Evolutionary conservation across 2,888 invertebrate species (phyloP).

Genomic region (Tenthredo notha): DNA sequence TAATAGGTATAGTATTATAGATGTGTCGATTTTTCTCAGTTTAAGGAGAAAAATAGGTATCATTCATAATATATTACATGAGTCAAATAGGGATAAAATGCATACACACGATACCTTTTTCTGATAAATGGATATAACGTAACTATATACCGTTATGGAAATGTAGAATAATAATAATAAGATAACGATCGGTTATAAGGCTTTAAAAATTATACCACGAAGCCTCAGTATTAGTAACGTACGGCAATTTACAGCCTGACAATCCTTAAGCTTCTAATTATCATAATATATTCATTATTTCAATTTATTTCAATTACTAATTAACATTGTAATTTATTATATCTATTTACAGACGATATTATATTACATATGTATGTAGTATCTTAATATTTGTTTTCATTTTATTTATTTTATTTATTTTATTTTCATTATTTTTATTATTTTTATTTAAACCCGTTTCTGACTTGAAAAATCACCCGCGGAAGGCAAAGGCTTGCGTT

Average conservation of each 20-base stretch:
- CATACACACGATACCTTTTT: not conserved
- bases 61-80: not conserved
- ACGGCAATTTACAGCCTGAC: conserved; percentile 8
- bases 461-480: conserved; percentile 52
- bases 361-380: conserved; percentile 46
- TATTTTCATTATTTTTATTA: conserved; percentile 7
- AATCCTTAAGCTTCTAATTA: not conserved
- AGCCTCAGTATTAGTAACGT: not conserved
- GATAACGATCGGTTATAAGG: not conserved
- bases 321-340: conserved; percentile 59
- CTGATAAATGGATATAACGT: not conserved
- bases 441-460: conserved; percentile 48
- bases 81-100: not conserved
- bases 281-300: conserved; percentile 37
- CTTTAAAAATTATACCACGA: conserved; percentile 3
- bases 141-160: not conserved
- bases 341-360: conserved; percentile 62
- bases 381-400: conserved; percentile 40
- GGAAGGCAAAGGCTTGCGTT: conserved; percentile 48
- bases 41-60: not conserved
- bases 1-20: not conserved
- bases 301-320: conserved; percentile 57
- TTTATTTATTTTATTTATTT: conserved; percentile 29
- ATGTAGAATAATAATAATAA: not conserved
- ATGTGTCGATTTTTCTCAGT: not conserved